Base-by-base conservation (phyloP, 1,140 invertebrate genomes). In the Neodiprion lecontei region DNA sequence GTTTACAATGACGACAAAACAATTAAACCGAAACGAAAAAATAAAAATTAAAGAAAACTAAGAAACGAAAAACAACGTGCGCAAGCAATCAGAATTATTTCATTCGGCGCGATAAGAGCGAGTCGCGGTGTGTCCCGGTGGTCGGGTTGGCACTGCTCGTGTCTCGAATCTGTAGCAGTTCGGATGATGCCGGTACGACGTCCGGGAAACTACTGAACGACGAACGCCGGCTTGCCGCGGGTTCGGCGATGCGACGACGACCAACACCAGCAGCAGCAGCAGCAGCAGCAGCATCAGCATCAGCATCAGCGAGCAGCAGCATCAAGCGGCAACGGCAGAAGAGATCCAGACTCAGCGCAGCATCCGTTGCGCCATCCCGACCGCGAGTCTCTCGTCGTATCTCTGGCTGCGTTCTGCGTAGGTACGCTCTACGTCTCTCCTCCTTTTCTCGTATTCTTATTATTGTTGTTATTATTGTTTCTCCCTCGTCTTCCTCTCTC, bases 121-220 rank as follows among this genome's bases (percentile, higher is more conserved):
- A 61, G n/a, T 61, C 53, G 28, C 28, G 53, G 53, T 17, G 53
- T 61, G 53, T 61, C n/a, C 53, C 53, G 53, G 53, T 61, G n/a
- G 11, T 61, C 53, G 53, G n/a, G n/a, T 61, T 61, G 53, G n/a
- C n/a, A 61, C 53, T 61, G n/a, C 53, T 61, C 53, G 11, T 17
- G 28, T 61, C 53, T 61, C 70, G 70, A 17, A 47, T 71, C 23
- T n/a, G 48, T 76, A 77, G 77, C 73, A 78, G 76, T 83, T 86
- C 84, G 83, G 86, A 87, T 85, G 83, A 78, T 86, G 86, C 83
- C 86, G 84, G 85, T 85, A 80, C 85, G 86, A 81, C 86, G 86
- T 87, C 85, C 86, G 86, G 86, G 85, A 86, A 87, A 87, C 86
- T 87, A 87, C 86, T 86, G 85, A 87, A 87, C 86, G 82, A 86